Conservation (phyloP, 1,140 invertebrate genomes). For the Rhizoglyphus robini region DNA sequence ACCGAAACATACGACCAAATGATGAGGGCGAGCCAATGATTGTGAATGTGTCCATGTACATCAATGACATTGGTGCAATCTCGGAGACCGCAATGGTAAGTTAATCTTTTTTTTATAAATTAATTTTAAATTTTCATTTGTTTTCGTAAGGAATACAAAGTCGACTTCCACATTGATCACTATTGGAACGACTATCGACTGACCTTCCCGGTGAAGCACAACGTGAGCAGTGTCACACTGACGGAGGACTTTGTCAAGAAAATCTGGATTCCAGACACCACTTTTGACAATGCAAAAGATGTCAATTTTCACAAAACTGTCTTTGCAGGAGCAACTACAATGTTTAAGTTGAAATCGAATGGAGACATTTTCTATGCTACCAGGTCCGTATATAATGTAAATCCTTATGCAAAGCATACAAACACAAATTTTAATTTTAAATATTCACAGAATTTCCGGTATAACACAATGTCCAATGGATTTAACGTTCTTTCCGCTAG, state of each 20-base stretch:
- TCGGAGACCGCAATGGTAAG: conserved; percentile 22
- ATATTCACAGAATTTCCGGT: too few species aligned
- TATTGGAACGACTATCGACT: too few species aligned
- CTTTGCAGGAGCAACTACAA: neutral
- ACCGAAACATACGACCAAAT: neutral
- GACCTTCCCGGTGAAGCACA: neutral
- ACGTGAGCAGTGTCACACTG: neutral
- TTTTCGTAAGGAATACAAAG: conserved; percentile 4
- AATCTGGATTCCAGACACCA: conserved; percentile 3
- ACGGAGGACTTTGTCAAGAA: neutral
- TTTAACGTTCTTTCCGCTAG: neutral
- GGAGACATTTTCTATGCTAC: neutral
- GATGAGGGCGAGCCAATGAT: conserved; percentile 11
- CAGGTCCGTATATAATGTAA: too few species aligned
- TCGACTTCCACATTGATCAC: conserved; percentile 3
- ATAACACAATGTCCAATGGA: conserved; percentile 1
- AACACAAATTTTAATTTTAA: too few species aligned
- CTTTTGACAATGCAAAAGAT: neutral
- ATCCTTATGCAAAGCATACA: too few species aligned
- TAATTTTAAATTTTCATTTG: neutral
- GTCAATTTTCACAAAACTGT: neutral
- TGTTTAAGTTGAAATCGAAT: neutral
- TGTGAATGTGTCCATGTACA: conserved; percentile 19
- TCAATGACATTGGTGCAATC: conserved; percentile 21
- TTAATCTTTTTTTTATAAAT: neutral